Evolutionary conservation across 2,888 invertebrate species (phyloP).

Genomic region (Noctua comes): DNA sequence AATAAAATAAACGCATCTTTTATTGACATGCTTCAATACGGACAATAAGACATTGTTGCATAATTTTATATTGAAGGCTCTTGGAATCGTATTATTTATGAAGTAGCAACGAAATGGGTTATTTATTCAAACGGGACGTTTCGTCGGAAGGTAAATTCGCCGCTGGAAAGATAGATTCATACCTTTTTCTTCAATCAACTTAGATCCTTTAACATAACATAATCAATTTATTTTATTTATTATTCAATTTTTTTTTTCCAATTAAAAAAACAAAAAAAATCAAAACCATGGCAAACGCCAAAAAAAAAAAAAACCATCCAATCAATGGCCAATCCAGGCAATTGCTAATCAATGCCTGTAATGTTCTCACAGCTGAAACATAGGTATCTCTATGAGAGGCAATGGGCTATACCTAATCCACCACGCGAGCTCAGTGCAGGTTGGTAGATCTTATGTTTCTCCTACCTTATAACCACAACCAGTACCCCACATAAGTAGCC

Average conservation of each 20-base stretch:
- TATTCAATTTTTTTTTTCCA: too few relatives aligned
- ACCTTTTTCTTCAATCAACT: background rate
- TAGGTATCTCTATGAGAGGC: background rate
- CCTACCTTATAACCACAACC: background rate
- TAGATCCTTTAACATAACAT: background rate
- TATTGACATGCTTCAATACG: slow-evolving; percentile 18
- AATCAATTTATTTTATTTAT: too few relatives aligned
- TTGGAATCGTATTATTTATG: slow-evolving; percentile 7
- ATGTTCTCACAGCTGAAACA: background rate
- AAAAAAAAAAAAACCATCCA: too few relatives aligned
- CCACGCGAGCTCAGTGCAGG: background rate
- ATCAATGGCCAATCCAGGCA: too few relatives aligned
- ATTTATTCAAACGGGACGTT: background rate
- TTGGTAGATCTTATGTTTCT: background rate
- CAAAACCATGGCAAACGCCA: too few relatives aligned
- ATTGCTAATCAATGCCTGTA: background rate
- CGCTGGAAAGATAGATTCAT: background rate
- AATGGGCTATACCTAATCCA: background rate
- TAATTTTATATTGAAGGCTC: slow-evolving; percentile 28
- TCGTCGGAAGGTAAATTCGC: background rate
- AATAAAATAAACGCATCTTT: slow-evolving; percentile 35
- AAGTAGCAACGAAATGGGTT: background rate
- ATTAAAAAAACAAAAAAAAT: too few relatives aligned
- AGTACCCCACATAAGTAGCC: background rate
- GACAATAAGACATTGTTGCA: slow-evolving; percentile 44